Base-by-base conservation (phyloP, 2,113 vertebrate genomes). In the Poeciliopsis retropinna region DNA sequence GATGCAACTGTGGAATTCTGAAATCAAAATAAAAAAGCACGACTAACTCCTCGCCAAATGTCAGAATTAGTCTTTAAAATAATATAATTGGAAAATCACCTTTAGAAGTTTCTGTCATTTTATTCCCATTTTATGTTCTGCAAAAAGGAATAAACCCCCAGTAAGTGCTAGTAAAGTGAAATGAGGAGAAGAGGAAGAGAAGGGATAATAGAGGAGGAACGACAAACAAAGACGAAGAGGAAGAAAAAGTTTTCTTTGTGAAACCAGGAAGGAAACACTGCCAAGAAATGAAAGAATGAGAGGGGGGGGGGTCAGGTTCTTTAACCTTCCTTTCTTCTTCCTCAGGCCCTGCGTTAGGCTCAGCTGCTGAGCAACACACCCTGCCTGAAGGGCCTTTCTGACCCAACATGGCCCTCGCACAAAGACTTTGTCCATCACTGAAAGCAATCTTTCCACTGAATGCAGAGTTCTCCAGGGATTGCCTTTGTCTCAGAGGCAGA, bases 371-470 rank as follows among this genome's bases (percentile, higher is more conserved):
- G 41, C 70, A 65, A 73, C 30, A 68, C 61, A 47, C 71, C 75
- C 10, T n/a, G 13, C 51, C 68, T 68, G 22, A 70, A 69, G 62
- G 69, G 66, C 60, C 47, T 71, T 17, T 85, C 32, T 63, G 31
- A 64, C 39, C 12, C 60, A 82, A 75, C 71, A 76, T 61, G 51
- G 32, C 51, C 39, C 67, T 86, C 72, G 76, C 62, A 88, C 86
- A 86, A 85, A 91, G 80, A 34, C 0, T 4, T 62, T 77, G 88
- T 85, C 88, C 64, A 29, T 89, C 85, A 89, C 29, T 25, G 64
- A 30, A 41, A 7, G 72, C 79, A 28, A 77, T 67, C 67, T 73
- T 66, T 51, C 37, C 39, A 19, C 44, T 6, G 14, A 47, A 47
- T 47, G 44, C 44, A 47, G 17, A 57, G 10, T 57, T 25, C 19